Conservation (phyloP, 2,888 invertebrate species). For the Pristionchus fissidentatus region DNA sequence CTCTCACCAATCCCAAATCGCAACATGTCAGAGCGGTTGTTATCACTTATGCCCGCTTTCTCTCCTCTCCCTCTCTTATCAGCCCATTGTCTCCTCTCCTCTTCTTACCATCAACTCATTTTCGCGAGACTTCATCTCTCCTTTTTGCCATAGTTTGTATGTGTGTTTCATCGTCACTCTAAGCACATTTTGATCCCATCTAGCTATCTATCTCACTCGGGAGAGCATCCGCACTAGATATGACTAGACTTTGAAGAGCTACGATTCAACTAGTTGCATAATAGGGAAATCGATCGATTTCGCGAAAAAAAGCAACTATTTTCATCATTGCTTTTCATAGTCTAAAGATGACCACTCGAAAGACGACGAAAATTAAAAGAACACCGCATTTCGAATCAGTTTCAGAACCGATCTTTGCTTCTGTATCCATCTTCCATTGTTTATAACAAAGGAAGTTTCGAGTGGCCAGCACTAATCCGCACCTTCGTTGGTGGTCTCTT, state of each 20-base stretch:
- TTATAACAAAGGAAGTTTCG: no score
- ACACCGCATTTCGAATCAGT: neutral
- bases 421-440: neutral
- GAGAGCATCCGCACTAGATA: neutral
- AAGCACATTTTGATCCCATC: neutral
- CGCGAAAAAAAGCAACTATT: no score
- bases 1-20: neutral
- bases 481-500: conserved; percentile 34
- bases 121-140: no score
- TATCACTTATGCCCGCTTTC: no score
- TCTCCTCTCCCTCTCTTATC: neutral
- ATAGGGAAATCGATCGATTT: no score
- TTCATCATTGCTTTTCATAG: no score
- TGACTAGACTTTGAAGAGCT: no score
- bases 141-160: neutral
- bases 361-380: no score
- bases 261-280: no score
- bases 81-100: neutral
- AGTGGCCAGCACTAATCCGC: no score
- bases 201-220: neutral
- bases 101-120: neutral
- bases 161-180: neutral
- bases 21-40: neutral
- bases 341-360: no score
- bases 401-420: neutral